Conservation (phyloP, 2,888 invertebrate genomes). For the Steinernema carpocapsae region DNA sequence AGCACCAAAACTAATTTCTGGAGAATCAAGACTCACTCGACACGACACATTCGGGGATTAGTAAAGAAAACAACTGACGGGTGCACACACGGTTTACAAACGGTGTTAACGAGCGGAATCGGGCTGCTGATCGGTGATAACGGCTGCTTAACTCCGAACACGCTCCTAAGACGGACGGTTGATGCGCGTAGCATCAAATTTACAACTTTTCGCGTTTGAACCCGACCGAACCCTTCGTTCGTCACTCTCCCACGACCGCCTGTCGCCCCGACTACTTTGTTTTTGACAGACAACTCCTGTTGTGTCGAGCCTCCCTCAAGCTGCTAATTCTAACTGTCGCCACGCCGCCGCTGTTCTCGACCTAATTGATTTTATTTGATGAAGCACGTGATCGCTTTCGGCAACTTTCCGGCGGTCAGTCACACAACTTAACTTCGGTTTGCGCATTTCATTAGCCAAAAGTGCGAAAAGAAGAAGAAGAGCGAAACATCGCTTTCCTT, state of each 20-base stretch:
- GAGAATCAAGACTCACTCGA: no score
- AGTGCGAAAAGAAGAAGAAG: not conserved
- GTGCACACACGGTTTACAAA: not conserved
- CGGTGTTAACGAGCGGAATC: not conserved
- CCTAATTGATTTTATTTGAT: slow-evolving; percentile 32
- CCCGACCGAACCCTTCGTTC: not conserved
- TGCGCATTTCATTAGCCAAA: slow-evolving; percentile 10
- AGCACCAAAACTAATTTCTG: no score
- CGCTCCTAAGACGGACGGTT: not conserved
- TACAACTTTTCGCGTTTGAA: slow-evolving; percentile 4
- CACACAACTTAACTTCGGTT: slow-evolving; percentile 16
- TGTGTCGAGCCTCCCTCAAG: not conserved
- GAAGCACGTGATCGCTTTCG: slow-evolving; percentile 11
- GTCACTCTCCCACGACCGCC: slow-evolving; percentile 21
- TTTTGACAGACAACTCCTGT: slow-evolving; percentile 6
- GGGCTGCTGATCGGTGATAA: slow-evolving; percentile 1
- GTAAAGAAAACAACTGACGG: no score
- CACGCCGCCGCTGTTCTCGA: not conserved
- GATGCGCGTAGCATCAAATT: not conserved
- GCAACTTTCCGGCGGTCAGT: not conserved
- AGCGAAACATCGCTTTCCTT: not conserved
- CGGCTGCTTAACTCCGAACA: not conserved
- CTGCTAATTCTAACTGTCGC: slow-evolving; percentile 2
- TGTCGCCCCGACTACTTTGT: slow-evolving; percentile 6
- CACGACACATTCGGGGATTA: no score